Conservation (phyloP, 1,140 invertebrate genomes). For the Adelges cooleyi region DNA sequence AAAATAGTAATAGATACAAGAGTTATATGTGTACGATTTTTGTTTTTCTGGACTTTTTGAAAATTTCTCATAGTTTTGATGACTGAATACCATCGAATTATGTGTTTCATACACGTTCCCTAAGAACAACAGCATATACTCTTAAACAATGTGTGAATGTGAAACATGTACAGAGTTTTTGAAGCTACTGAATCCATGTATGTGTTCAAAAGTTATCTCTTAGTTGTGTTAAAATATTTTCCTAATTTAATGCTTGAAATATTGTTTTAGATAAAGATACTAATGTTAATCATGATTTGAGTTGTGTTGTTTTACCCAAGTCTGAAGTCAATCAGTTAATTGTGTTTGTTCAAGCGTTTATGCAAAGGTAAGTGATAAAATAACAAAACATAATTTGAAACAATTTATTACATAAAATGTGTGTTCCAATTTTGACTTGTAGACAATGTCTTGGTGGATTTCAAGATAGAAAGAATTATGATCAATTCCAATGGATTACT, state of each 20-base stretch:
- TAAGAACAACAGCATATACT: neutral
- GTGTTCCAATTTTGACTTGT: constrained; percentile 1
- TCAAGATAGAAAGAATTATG: constrained; percentile 46
- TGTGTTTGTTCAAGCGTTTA: constrained; percentile 26
- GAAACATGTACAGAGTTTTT: constrained; percentile 23
- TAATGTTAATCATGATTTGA: constrained; percentile 6
- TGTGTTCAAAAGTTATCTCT: neutral
- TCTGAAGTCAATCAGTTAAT: constrained; percentile 19
- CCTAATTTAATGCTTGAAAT: neutral
- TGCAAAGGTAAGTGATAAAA: constrained; percentile 23
- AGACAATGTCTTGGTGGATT: constrained; percentile 48
- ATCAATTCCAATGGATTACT: constrained; percentile 44
- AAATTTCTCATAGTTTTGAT: constrained; percentile 1
- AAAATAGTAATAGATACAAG: constrained; percentile 7
- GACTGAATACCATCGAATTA: constrained; percentile 1
- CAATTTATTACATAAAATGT: neutral
- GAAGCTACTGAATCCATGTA: constrained; percentile 21
- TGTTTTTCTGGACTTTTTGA: constrained; percentile 3
- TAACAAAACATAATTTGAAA: neutral
- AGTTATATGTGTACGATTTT: constrained; percentile 19
- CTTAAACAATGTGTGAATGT: constrained; percentile 23
- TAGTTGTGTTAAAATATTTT: neutral
- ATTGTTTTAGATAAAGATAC: constrained; percentile 6
- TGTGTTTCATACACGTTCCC: constrained; percentile 3
- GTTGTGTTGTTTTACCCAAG: constrained; percentile 15